phyloP scores from a whole-genome alignment of 2,888 invertebrate species.

The Sialis lutaria region DNA sequence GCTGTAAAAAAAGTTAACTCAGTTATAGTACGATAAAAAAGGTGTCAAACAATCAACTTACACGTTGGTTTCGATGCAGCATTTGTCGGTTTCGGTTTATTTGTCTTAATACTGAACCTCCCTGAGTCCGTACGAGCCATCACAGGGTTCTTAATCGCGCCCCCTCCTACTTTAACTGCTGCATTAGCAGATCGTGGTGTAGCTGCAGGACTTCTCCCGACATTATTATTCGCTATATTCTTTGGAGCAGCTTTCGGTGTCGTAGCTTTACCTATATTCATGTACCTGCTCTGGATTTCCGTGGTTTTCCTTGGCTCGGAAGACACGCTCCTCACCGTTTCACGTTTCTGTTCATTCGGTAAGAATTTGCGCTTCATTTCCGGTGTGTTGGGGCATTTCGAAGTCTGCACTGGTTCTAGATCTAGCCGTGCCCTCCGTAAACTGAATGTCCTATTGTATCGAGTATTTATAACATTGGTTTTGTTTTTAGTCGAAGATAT shows the following conservation, averaged over 20 bases:
- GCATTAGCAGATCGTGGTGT: constrained; percentile 29
- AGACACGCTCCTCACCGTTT: constrained; percentile 18
- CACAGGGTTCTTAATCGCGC: constrained; percentile 18
- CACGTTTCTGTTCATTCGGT: constrained; percentile 1
- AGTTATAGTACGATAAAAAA: background rate
- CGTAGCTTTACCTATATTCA: constrained; percentile 15
- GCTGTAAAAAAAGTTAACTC: constrained; percentile 17
- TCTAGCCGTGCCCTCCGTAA: constrained; percentile 46
- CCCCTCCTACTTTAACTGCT: constrained; percentile 17
- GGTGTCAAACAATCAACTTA: constrained; percentile 16
- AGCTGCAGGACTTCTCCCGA: constrained; percentile 19
- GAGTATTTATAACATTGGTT: constrained; percentile 29
- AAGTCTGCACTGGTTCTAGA: constrained; percentile 29
- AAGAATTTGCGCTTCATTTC: constrained; percentile 39
- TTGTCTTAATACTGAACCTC: constrained; percentile 41
- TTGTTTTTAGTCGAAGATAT: constrained; percentile 18
- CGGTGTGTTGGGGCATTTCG: constrained; percentile 40
- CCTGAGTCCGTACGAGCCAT: constrained; percentile 43
- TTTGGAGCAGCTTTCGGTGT: constrained; percentile 10
- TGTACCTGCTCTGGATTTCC: constrained; percentile 24
- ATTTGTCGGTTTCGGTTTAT: constrained; percentile 24
- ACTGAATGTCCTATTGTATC: constrained; percentile 56
- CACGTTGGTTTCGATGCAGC: constrained; percentile 26
- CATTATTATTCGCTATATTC: constrained; percentile 4
- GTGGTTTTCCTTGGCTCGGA: constrained; percentile 21